These are phyloP conservation scores for Ecdyonurus torrentis DNA, from an alignment of 2,888 invertebrate species.

Conservation along the genomic window DNA sequence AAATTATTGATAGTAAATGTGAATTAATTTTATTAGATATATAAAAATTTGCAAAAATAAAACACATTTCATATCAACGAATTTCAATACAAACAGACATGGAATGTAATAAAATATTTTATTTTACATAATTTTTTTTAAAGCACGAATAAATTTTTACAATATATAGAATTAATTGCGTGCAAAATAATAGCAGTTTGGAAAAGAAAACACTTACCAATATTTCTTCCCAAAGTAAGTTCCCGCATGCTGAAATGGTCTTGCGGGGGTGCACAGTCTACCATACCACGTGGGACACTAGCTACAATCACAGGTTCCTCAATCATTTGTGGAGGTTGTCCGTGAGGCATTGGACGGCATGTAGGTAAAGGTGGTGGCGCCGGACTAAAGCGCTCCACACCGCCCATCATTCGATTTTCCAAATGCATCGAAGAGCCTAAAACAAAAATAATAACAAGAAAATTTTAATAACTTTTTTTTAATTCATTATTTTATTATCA, in stretches of 20 bases:
- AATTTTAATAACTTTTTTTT: no score
- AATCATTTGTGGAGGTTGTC: background rate
- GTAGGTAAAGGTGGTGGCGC: background rate
- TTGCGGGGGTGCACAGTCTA: background rate
- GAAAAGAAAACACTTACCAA: background rate
- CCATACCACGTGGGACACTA: background rate
- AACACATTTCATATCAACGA: no score
- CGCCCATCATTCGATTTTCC: background rate
- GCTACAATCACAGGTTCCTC: background rate
- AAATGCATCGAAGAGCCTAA: background rate
- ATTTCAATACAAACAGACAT: background rate
- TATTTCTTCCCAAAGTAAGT: background rate
- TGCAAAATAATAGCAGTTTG: no score
- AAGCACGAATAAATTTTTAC: no score
- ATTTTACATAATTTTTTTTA: no score
- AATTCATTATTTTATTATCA: no score
- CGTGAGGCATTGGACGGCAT: background rate
- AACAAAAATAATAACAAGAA: no score
- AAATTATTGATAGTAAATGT: no score
- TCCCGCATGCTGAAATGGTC: background rate
- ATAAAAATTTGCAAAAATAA: no score
- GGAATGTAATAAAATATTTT: background rate
- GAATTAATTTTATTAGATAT: no score
- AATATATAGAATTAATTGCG: no score
- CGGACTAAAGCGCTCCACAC: background rate